Conservation (phyloP, 2,888 invertebrate species). For the Idaea aversata region DNA sequence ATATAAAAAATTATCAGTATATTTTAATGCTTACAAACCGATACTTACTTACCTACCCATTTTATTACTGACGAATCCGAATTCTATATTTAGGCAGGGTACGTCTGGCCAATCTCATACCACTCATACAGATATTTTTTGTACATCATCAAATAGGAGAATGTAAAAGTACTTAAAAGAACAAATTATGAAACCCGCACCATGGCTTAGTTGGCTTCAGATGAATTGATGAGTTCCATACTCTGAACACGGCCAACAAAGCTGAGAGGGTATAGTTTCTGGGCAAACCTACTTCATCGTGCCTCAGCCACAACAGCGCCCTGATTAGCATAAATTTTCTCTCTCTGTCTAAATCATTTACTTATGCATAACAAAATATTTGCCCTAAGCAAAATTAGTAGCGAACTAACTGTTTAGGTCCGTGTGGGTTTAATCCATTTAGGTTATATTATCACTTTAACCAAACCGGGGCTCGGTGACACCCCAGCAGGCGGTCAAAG, state of each 20-base stretch:
- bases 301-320: too few relatives aligned
- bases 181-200: slow-evolving; percentile 8
- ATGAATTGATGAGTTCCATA: too few relatives aligned
- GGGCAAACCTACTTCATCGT: too few relatives aligned
- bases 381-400: not conserved
- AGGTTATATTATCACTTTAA: slow-evolving; percentile 64
- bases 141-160: not conserved
- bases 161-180: too few relatives aligned
- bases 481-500: slow-evolving; percentile 31
- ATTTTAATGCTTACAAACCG: too few relatives aligned
- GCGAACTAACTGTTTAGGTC: not conserved
- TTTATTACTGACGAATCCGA: not conserved
- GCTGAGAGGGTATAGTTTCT: too few relatives aligned
- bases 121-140: not conserved
- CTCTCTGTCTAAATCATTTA: too few relatives aligned
- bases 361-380: not conserved
- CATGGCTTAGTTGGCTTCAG: not conserved
- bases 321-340: too few relatives aligned
- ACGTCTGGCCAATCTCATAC: not conserved
- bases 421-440: slow-evolving; percentile 61
- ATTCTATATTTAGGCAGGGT: not conserved
- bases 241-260: too few relatives aligned
- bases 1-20: too few relatives aligned
- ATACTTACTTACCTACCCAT: not conserved
- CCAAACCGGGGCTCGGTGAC: slow-evolving; percentile 31